A percentile compares a stretch with the other conserved stretches of the same genome.
Evolutionary conservation across 2,113 vertebrate species (phyloP).

Genomic region (Rhadina sibilatrix): DNA sequence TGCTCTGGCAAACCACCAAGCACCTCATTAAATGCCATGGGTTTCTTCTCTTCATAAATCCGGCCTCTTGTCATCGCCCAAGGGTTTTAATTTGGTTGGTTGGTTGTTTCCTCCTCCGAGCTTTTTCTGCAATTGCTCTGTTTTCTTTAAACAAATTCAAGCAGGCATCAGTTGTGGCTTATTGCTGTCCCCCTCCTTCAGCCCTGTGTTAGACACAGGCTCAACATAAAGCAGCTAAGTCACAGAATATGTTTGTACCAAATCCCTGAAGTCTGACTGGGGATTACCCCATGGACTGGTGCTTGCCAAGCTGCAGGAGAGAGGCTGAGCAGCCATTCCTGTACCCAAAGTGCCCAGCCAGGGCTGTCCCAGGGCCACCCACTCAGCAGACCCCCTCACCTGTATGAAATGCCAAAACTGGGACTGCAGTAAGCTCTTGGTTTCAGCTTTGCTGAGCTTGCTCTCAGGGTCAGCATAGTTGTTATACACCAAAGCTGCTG

Average conservation of each 20-base stretch:
- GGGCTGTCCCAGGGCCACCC: background rate
- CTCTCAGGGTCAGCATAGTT: constrained; percentile 63
- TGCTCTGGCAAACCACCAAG: background rate
- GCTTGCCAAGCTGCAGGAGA: background rate
- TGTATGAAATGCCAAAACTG: constrained; percentile 73
- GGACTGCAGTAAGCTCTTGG: constrained; percentile 70
- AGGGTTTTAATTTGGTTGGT: background rate
- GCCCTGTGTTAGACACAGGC: background rate
- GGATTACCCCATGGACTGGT: background rate
- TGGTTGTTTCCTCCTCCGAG: background rate
- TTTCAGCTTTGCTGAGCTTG: constrained; percentile 73
- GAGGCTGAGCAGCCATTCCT: background rate
- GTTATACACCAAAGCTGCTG: constrained; percentile 67
- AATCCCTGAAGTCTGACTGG: background rate
- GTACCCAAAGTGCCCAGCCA: background rate
- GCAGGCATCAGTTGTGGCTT: background rate
- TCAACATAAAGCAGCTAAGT: background rate
- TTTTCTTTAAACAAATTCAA: background rate
- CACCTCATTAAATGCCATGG: background rate
- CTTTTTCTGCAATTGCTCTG: background rate
- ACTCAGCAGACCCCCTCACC: constrained; percentile 54
- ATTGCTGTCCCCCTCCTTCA: background rate
- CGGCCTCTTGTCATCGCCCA: background rate
- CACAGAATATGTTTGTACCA: background rate
- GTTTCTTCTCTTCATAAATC: background rate